phyloP scores from a whole-genome alignment of 2,113 vertebrate genomes.

The Pangasianodon hypophthalmus region DNA sequence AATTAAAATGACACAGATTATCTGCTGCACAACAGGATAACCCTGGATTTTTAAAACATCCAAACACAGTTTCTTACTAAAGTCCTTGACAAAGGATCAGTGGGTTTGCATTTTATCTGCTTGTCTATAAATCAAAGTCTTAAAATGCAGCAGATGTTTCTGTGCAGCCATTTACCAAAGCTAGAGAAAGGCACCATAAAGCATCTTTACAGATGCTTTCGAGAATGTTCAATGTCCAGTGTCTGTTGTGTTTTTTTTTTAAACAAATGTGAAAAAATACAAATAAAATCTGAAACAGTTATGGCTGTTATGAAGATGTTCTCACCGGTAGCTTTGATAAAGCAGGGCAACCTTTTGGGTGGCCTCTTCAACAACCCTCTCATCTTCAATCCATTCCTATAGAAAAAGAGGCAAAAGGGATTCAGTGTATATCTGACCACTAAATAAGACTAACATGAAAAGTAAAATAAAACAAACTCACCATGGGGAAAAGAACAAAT shows the following conservation, averaged over 20 bases:
- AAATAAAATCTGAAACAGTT: neutral
- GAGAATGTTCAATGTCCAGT: neutral
- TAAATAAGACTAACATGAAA: neutral
- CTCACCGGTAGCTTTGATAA: constrained; percentile 92
- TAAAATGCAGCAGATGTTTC: constrained; percentile 2
- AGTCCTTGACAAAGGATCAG: neutral
- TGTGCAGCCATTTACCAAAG: constrained; percentile 13
- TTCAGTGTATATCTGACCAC: neutral
- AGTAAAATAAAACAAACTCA: constrained; percentile 69
- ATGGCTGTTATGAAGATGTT: neutral
- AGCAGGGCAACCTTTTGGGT: constrained; percentile 94
- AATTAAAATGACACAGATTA: neutral
- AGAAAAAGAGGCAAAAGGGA: constrained; percentile 17
- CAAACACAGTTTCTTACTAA: neutral
- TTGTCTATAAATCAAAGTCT: neutral
- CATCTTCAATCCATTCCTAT: constrained; percentile 96
- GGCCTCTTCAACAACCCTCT: constrained; percentile 91
- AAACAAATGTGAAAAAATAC: neutral
- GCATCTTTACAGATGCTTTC: neutral
- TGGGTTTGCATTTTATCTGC: neutral
- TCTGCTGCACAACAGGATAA: neutral
- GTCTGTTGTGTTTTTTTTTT: neutral
- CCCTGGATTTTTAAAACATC: neutral
- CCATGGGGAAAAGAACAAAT: constrained; percentile 94
- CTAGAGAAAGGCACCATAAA: neutral